These are phyloP conservation scores for Sebastes vulpes DNA, from an alignment of 2,797 vertebrate species.

Conservation along the genomic window DNA sequence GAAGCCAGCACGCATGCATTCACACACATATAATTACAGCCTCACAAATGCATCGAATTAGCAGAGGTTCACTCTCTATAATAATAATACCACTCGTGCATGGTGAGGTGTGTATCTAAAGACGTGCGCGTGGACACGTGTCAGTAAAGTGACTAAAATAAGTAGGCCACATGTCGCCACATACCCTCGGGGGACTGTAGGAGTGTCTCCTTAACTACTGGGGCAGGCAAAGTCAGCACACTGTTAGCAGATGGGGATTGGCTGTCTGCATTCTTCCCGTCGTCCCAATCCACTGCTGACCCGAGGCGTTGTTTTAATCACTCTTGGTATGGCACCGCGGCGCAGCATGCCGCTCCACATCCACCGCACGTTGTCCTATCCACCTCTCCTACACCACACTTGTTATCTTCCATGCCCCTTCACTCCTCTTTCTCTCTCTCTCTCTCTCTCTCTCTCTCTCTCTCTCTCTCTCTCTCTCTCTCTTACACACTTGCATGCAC, in stretches of 20 bases:
- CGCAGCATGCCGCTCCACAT: slow-evolving; percentile 16
- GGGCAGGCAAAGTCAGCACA: slow-evolving; percentile 66
- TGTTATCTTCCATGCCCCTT: slow-evolving; percentile 1
- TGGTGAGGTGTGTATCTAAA: slow-evolving; percentile 28
- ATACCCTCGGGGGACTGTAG: slow-evolving; percentile 34
- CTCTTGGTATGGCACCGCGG: slow-evolving; percentile 46
- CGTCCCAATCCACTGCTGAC: slow-evolving; percentile 66
- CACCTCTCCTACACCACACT: slow-evolving; percentile 6
- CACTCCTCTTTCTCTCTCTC: background rate
- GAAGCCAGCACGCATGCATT: slow-evolving; percentile 2
- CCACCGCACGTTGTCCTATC: slow-evolving; percentile 19
- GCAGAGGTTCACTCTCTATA: background rate
- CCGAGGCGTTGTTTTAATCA: slow-evolving; percentile 81
- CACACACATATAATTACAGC: slow-evolving; percentile 10
- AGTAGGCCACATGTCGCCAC: slow-evolving; percentile 44
- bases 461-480: background rate
- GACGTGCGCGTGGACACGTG: background rate
- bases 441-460: background rate
- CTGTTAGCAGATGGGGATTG: slow-evolving; percentile 64
- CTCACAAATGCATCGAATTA: slow-evolving; percentile 42
- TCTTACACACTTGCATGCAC: slow-evolving; percentile 7
- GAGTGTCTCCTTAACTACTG: slow-evolving; percentile 65
- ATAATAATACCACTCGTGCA: background rate
- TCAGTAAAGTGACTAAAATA: slow-evolving; percentile 42
- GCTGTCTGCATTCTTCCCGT: slow-evolving; percentile 55